Evolutionary conservation across 2,113 vertebrate genomes (phyloP).

Genomic region (Kobus ellipsiprymnus): DNA sequence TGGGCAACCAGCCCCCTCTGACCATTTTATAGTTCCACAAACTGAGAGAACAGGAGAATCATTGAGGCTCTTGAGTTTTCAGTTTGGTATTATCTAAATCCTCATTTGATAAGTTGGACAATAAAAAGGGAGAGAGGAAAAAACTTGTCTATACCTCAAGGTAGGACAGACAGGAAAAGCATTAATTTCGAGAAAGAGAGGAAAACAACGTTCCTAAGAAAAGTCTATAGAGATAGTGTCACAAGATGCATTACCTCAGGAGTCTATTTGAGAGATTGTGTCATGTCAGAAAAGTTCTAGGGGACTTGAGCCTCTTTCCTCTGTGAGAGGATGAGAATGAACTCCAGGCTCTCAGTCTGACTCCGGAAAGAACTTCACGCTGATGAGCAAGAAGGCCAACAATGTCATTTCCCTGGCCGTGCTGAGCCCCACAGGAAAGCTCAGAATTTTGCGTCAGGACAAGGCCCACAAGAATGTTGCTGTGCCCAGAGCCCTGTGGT

Average conservation of each 20-base stretch:
- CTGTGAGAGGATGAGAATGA: constrained; percentile 15
- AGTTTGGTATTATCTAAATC: neutral
- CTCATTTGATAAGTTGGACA: constrained; percentile 19
- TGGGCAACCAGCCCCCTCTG: neutral
- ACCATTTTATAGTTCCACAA: neutral
- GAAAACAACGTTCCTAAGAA: constrained; percentile 8
- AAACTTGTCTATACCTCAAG: neutral
- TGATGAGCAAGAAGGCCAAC: constrained; percentile 1
- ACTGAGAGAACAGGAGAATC: neutral
- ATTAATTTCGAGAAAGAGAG: constrained; percentile 45
- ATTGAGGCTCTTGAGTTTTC: neutral
- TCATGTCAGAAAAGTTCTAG: constrained; percentile 58
- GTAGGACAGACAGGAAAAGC: constrained; percentile 52
- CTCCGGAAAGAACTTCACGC: constrained; percentile 20
- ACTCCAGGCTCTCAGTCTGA: constrained; percentile 37
- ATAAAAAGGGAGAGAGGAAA: neutral
- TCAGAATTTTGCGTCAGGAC: constrained; percentile 27
- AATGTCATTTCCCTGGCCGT: neutral
- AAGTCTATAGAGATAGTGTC: constrained; percentile 29
- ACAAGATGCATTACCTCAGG: constrained; percentile 63
- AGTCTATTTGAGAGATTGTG: constrained; percentile 62
- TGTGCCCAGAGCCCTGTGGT: constrained; percentile 32
- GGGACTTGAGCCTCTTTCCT: constrained; percentile 54
- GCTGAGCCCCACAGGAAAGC: constrained; percentile 36
- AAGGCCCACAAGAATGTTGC: constrained; percentile 20